These are phyloP conservation scores for Pangasius larnaudii DNA, from an alignment of 2,797 vertebrate genomes.

Conservation along the genomic window DNA sequence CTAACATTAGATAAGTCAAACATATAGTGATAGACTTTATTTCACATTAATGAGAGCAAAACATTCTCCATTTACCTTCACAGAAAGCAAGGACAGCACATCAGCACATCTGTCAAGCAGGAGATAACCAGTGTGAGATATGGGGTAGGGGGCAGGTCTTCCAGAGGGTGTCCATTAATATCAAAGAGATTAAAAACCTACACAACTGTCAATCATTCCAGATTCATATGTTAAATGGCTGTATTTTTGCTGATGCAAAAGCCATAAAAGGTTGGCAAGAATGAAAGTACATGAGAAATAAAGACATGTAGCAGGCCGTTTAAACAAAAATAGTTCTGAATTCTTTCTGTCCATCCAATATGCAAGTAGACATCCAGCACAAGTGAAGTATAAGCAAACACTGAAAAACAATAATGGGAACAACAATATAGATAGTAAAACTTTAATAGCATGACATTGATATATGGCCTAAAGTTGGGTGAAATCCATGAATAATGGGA, in stretches of 20 bases:
- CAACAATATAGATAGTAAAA: not conserved
- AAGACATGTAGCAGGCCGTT: not conserved
- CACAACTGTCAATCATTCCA: not conserved
- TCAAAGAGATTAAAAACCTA: not conserved
- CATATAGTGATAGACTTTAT: not conserved
- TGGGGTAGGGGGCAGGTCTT: not conserved
- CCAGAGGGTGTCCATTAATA: not conserved
- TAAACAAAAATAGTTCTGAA: not conserved
- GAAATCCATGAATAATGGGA: not conserved
- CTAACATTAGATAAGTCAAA: not conserved
- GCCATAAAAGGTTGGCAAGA: not conserved
- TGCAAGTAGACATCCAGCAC: not conserved
- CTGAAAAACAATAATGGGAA: not conserved
- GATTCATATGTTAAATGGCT: not conserved
- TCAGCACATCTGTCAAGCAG: not conserved
- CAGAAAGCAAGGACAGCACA: not conserved
- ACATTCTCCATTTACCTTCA: not conserved
- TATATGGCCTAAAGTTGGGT: not conserved
- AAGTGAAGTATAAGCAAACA: not conserved
- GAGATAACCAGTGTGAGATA: not conserved
- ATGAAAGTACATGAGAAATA: not conserved
- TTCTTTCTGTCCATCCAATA: not conserved
- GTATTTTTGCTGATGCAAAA: not conserved
- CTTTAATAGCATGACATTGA: not conserved
- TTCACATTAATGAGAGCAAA: not conserved